Evolutionary conservation across 2,888 invertebrate genomes (phyloP).

Genomic region (Deilephila porcellus): DNA sequence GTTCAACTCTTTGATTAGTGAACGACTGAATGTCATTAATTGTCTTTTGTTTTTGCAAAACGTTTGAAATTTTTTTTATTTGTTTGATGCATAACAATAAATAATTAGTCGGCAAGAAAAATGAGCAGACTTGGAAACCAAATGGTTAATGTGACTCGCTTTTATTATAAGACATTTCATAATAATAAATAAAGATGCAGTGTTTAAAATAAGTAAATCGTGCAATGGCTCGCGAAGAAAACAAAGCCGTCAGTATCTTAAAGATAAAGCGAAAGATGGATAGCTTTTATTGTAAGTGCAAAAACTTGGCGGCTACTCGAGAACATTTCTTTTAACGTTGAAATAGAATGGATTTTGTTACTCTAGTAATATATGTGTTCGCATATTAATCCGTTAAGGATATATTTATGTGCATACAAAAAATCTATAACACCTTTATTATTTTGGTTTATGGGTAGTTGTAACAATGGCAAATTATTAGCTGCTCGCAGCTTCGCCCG

Average conservation of each 20-base stretch:
- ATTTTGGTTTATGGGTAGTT: no score
- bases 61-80: no score
- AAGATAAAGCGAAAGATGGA: conserved; percentile 22
- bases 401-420: neutral
- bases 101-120: no score
- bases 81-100: no score
- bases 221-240: conserved; percentile 9
- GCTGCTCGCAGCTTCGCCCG: no score
- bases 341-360: neutral
- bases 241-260: conserved; percentile 14
- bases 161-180: neutral
- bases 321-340: conserved; percentile 16
- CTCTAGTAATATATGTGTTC: neutral
- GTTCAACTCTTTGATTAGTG: no score
- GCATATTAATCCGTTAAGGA: neutral
- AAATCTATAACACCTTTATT: neutral
- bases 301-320: conserved; percentile 17
- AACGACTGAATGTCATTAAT: no score
- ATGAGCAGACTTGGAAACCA: no score
- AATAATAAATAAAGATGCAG: neutral
- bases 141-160: neutral
- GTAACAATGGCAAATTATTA: no score
- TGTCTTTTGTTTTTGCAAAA: no score
- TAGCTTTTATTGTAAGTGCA: conserved; percentile 25
- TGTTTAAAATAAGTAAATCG: conserved; percentile 5